Conservation (phyloP, 2,888 invertebrate genomes). For the Amaurobius ferox region DNA sequence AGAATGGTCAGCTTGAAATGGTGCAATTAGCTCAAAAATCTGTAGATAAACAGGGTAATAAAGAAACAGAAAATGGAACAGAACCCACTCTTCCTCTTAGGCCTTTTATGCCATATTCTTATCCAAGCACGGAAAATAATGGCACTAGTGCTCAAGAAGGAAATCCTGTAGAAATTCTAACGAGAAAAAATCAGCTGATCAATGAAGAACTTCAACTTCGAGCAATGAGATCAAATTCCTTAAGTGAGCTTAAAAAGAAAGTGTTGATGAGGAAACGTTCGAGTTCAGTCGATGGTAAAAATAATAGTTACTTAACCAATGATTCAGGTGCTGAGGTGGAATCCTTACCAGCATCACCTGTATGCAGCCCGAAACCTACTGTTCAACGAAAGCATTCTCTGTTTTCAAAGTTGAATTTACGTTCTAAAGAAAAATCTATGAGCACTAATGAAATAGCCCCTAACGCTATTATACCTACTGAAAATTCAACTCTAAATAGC, state of each 20-base stretch:
- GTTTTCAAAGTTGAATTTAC: slow-evolving; percentile 65
- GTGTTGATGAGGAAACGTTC: slow-evolving; percentile 74
- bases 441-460: slow-evolving; percentile 73
- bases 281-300: slow-evolving; percentile 73
- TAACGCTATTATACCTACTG: slow-evolving; percentile 36
- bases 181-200: slow-evolving; percentile 59
- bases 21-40: not conserved
- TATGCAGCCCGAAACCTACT: slow-evolving; percentile 39
- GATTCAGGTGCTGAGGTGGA: slow-evolving; percentile 34
- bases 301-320: slow-evolving; percentile 33
- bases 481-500: slow-evolving; percentile 29
- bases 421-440: slow-evolving; percentile 73
- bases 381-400: slow-evolving; percentile 63
- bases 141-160: slow-evolving; percentile 4
- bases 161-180: slow-evolving; percentile 12
- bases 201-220: slow-evolving; percentile 52
- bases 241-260: slow-evolving; percentile 73
- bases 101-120: slow-evolving; percentile 74
- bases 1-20: not conserved
- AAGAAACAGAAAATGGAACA: not conserved
- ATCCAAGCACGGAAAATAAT: slow-evolving; percentile 34
- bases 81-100: slow-evolving; percentile 67
- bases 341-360: slow-evolving; percentile 49
- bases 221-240: slow-evolving; percentile 73
- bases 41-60: not conserved